A percentile compares a stretch with the other conserved stretches of the same genome.
phyloP scores from a whole-genome alignment of 2,113 vertebrate species.

The Perognathus longimembris region DNA sequence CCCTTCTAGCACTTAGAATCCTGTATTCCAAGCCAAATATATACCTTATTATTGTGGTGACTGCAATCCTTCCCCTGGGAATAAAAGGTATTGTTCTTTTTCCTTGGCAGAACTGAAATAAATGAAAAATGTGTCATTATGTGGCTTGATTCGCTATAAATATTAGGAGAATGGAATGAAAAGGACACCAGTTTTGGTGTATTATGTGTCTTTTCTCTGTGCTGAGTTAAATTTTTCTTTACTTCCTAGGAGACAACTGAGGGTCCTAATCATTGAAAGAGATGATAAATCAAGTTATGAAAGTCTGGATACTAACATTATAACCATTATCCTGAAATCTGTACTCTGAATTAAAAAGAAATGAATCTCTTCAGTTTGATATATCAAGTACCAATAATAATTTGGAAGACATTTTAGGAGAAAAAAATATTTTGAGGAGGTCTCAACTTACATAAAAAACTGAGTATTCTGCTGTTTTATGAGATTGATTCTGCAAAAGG shows the following conservation, averaged over 20 bases:
- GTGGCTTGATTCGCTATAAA: constrained; percentile 1
- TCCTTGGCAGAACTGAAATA: constrained; percentile 66
- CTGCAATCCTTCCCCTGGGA: constrained; percentile 62
- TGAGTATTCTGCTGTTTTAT: neutral
- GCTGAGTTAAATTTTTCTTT: neutral
- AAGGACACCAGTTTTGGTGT: neutral
- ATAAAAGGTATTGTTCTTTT: constrained; percentile 62
- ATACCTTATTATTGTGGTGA: constrained; percentile 61
- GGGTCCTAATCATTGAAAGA: neutral
- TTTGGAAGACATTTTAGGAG: neutral
- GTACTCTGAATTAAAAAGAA: constrained; percentile 34
- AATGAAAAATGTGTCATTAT: constrained; percentile 14
- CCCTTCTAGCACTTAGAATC: constrained; percentile 45
- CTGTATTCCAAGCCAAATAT: constrained; percentile 28
- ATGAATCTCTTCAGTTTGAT: neutral
- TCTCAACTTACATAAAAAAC: neutral
- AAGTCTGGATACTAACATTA: neutral
- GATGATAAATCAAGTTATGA: neutral
- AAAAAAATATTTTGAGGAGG: neutral
- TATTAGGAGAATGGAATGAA: constrained; percentile 16
- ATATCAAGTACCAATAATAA: neutral
- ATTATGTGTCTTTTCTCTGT: neutral
- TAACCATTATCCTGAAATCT: neutral
- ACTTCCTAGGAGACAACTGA: neutral
- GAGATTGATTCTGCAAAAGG: neutral